Percentiles rank a stretch among this genome's conserved stretches.
Evolutionary conservation across 2,113 vertebrate genomes (phyloP).

Genomic region (Strix uralensis): DNA sequence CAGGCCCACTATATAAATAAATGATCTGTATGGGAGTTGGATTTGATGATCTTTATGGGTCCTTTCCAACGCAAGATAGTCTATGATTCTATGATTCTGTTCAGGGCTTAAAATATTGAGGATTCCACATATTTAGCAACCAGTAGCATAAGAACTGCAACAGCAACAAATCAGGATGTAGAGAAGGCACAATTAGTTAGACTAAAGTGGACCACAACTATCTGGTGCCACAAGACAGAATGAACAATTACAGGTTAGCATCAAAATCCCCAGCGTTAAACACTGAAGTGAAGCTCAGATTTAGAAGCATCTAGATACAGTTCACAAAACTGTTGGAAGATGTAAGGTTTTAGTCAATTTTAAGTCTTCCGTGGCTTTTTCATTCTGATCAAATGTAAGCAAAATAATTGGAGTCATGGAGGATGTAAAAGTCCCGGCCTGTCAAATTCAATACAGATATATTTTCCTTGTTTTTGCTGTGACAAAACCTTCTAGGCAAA

Average conservation of each 20-base stretch:
- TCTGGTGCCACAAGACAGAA: neutral
- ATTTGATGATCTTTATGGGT: accelerated
- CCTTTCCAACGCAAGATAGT: neutral
- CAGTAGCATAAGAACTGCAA: neutral
- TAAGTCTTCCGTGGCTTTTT: neutral
- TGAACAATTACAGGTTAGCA: neutral
- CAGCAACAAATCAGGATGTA: neutral
- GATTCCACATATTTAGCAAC: neutral
- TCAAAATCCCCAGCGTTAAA: neutral
- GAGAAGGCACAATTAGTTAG: neutral
- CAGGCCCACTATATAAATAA: neutral
- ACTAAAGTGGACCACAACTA: neutral
- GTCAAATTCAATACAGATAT: neutral
- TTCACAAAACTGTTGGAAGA: neutral
- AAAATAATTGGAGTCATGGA: neutral
- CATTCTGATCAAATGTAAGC: neutral
- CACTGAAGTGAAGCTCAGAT: neutral
- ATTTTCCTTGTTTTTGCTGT: neutral
- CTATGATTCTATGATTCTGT: neutral
- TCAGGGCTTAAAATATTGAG: neutral
- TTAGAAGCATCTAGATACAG: neutral
- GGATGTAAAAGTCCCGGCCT: neutral
- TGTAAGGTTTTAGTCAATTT: neutral
- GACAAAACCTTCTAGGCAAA: neutral
- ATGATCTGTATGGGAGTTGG: neutral